Percentiles rank a stretch among this genome's conserved stretches.
phyloP scores from a whole-genome alignment of 2,888 invertebrate genomes.

The Frankliniella intonsa region DNA sequence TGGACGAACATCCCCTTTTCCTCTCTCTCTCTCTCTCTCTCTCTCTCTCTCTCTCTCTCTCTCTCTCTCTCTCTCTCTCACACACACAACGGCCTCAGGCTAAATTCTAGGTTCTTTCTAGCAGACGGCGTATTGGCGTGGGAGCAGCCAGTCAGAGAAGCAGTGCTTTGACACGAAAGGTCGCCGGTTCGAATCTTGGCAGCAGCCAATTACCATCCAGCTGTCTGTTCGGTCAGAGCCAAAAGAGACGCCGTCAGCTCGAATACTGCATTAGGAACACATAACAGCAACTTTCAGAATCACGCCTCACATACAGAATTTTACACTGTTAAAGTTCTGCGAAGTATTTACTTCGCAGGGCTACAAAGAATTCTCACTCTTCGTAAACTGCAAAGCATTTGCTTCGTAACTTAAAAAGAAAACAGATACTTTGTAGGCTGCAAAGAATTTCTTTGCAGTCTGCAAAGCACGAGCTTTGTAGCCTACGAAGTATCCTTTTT shows the following conservation, averaged over 20 bases:
- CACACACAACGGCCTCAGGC: neutral
- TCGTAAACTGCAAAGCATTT: too few relatives aligned
- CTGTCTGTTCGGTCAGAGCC: neutral
- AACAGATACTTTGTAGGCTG: too few relatives aligned
- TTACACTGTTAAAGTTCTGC: too few relatives aligned
- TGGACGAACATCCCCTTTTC: neutral
- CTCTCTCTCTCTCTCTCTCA: neutral
- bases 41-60: neutral
- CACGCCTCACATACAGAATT: neutral
- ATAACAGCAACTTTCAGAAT: neutral
- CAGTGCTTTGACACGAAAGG: slow-evolving; percentile 19
- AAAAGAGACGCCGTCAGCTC: neutral
- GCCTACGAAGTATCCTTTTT: too few relatives aligned
- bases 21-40: too few relatives aligned
- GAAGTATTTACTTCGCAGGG: too few relatives aligned
- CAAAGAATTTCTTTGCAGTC: too few relatives aligned
- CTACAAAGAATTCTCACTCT: too few relatives aligned
- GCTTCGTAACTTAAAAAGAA: too few relatives aligned
- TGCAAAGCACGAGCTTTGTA: too few relatives aligned
- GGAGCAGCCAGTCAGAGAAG: neutral
- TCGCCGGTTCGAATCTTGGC: slow-evolving; percentile 19
- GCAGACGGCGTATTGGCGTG: neutral
- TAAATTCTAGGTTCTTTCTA: slow-evolving; percentile 10
- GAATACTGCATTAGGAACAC: neutral
- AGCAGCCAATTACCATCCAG: neutral